A percentile compares a stretch with the other conserved stretches of the same genome.
Evolutionary conservation across 2,113 vertebrate genomes (phyloP).

Genomic region (Xerus inauris): DNA sequence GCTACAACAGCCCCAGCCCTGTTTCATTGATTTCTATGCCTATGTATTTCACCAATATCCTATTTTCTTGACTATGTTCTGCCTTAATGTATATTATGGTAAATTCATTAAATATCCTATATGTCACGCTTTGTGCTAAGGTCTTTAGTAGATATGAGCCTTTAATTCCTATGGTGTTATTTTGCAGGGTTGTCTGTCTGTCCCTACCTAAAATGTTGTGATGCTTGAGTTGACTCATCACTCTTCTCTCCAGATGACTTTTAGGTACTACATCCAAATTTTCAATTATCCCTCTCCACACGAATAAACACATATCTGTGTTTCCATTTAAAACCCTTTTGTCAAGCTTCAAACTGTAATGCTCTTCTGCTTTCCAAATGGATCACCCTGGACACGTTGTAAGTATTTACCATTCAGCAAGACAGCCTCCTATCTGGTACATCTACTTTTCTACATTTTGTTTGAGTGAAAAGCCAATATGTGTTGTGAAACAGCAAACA

Average conservation of each 20-base stretch:
- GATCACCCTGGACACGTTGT: background rate
- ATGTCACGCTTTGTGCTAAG: background rate
- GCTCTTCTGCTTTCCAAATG: background rate
- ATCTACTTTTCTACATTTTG: slow-evolving; percentile 44
- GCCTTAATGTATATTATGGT: background rate
- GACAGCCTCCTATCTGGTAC: background rate
- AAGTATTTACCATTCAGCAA: slow-evolving; percentile 50
- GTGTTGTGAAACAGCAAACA: slow-evolving; percentile 68
- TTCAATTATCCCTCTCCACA: fast-evolving
- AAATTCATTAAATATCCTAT: background rate
- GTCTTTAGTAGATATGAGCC: background rate
- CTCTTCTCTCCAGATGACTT: background rate
- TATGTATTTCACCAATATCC: background rate
- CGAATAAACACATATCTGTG: background rate
- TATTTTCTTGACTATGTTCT: background rate
- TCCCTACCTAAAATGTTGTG: background rate
- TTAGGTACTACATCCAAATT: background rate
- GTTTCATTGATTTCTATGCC: background rate
- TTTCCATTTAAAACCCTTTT: background rate
- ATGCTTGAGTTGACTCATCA: background rate
- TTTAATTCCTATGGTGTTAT: background rate
- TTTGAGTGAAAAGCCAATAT: slow-evolving; percentile 56
- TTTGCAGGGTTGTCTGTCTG: background rate
- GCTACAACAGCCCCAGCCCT: too few relatives aligned
- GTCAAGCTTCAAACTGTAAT: background rate